These are phyloP conservation scores for Cochlearius cochlearius DNA, from an alignment of 2,113 vertebrate genomes.

Conservation along the genomic window DNA sequence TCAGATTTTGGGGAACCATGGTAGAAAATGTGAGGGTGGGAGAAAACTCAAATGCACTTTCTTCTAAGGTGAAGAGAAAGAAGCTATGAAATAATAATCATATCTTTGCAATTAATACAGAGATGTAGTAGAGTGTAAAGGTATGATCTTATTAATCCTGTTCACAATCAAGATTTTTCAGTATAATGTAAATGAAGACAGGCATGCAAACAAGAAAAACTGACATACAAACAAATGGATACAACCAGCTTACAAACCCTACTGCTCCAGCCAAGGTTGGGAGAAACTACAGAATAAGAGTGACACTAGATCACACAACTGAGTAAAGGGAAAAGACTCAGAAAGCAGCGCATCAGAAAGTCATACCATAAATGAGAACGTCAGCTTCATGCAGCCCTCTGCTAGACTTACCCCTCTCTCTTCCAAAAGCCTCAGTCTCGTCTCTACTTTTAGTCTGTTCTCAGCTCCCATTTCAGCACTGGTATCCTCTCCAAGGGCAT, in stretches of 20 bases:
- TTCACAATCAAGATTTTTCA: neutral
- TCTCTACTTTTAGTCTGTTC: constrained; percentile 93
- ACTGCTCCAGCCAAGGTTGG: neutral
- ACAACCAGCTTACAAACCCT: neutral
- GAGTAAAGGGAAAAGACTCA: neutral
- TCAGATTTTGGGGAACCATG: neutral
- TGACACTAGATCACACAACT: neutral
- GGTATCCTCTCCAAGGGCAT: constrained; percentile 93
- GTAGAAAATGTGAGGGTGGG: rapidly evolving
- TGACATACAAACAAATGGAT: neutral
- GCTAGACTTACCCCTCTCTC: constrained; percentile 87
- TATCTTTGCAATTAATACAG: neutral
- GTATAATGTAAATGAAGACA: neutral
- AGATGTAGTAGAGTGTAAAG: neutral
- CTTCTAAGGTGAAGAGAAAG: neutral
- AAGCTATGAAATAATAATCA: neutral
- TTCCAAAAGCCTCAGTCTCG: constrained; percentile 86
- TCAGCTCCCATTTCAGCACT: constrained; percentile 91
- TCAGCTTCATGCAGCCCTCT: neutral
- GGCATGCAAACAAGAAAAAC: neutral
- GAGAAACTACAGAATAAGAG: neutral
- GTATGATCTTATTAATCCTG: neutral
- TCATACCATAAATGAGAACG: neutral
- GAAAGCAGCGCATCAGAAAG: neutral
- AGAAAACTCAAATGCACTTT: neutral